Conservation (phyloP, 1,140 invertebrate species). For the Ooceraea biroi region DNA sequence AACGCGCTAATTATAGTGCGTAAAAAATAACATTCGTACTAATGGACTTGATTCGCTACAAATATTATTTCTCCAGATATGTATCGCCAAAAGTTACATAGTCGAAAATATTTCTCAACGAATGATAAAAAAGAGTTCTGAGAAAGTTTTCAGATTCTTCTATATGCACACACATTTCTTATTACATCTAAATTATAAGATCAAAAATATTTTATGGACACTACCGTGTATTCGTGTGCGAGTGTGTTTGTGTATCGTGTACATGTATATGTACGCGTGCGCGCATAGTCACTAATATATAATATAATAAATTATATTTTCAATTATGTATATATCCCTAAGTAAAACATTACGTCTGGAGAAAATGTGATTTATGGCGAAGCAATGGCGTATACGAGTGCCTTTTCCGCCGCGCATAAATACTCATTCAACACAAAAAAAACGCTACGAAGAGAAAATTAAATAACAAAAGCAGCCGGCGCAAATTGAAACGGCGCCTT, state of each 20-base stretch:
- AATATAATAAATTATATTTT: conserved; percentile 6
- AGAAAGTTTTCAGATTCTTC: neutral
- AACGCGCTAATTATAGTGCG: conserved; percentile 35
- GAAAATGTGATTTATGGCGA: conserved; percentile 30
- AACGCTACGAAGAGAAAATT: conserved; percentile 17
- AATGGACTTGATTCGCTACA: conserved; percentile 20
- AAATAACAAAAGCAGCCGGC: conserved; percentile 28
- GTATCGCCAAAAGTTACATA: conserved; percentile 2
- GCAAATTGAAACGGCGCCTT: neutral
- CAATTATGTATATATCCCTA: neutral
- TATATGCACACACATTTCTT: conserved; percentile 12
- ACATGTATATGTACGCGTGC: neutral
- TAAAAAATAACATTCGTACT: conserved; percentile 20
- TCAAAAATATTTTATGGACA: neutral
- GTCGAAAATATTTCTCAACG: neutral
- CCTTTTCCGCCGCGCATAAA: conserved; percentile 12
- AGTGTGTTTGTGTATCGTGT: no score
- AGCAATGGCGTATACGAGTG: conserved; percentile 29
- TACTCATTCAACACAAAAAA: conserved; percentile 40
- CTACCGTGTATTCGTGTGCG: neutral
- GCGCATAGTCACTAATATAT: neutral
- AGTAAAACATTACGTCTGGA: neutral
- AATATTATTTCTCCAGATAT: conserved; percentile 16
- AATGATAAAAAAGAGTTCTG: conserved; percentile 1
- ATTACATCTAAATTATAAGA: neutral